Base-by-base conservation (phyloP, 2,113 vertebrate genomes). In the Caracal caracal region DNA sequence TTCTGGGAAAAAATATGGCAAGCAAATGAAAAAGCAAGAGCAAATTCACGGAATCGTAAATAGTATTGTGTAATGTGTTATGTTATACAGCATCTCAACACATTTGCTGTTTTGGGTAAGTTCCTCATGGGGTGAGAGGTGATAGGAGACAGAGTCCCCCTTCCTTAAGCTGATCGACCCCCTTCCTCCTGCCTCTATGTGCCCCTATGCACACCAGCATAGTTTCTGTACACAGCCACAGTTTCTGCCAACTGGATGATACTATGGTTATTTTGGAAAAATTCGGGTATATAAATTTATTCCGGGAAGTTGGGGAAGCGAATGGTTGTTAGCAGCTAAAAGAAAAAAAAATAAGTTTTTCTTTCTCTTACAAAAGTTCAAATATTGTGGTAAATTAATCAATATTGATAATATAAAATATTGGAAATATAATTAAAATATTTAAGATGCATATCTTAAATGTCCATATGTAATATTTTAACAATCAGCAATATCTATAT, bases 151-250 rank as follows among this genome's bases (percentile, higher is more conserved):
- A 78, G 10, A 19, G 2, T 17, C 10, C 24, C 6, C 5, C 65
- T 56, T 65, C 1, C 2, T 24, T 53, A 26, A 56, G 12, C 6
- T 43, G 6, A 79, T 43, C 40, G 5, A 6, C 8, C 9, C 4
- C 37, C n/a, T 63, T 89, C 6, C 2, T 19, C 3, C 24, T 2
- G 2, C 83, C 19, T 70, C 6, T 19, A 1, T 89, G 61, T 10
- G 20, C 15, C 26, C 0, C 8, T 1, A 2, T 11, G 28, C 10
- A 40, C 2, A 71, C 4, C 3, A 16, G 43, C 15, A 20, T 15
- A 37, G 2, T 0, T 88, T 68, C 33, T 66, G 24, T 26, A 0
- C 10, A 22, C 10, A 7, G 8, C 11, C 10, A 30, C 10, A 30
- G 15, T 0, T 5, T 82, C 56, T 79, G 26, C 1, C 26, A 66